phyloP scores from a whole-genome alignment of 92 coral and sea anemone genomes.

The Palythoa grandiflora region DNA sequence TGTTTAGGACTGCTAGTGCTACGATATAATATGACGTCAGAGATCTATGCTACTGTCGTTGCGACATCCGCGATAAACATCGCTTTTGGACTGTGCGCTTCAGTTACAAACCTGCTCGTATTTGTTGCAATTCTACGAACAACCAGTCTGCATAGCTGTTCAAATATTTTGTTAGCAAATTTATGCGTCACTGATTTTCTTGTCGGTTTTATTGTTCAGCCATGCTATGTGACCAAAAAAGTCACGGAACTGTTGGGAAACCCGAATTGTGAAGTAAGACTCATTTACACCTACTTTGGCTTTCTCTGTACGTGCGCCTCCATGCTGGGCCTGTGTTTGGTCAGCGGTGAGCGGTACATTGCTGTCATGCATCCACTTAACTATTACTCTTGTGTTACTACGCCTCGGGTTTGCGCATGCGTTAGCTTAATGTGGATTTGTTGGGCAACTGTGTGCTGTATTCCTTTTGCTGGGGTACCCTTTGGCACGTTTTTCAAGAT shows the following conservation, averaged over 20 bases:
- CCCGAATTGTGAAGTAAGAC: slow-evolving; percentile 50
- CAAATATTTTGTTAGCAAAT: slow-evolving; percentile 44
- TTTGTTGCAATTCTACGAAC: slow-evolving; percentile 39
- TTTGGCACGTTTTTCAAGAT: slow-evolving; percentile 29
- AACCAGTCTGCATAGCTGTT: slow-evolving; percentile 28
- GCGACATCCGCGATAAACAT: slow-evolving; percentile 41
- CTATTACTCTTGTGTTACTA: slow-evolving; percentile 43
- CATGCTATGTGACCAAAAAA: slow-evolving; percentile 47
- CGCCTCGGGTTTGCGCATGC: slow-evolving; percentile 33
- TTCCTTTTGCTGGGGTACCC: slow-evolving; percentile 49
- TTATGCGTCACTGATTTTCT: slow-evolving; percentile 56
- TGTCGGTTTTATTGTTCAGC: slow-evolving; percentile 51
- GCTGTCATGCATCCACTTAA: slow-evolving; percentile 59
- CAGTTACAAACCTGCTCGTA: slow-evolving; percentile 46
- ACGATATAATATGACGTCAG: slow-evolving; percentile 30
- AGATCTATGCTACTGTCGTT: slow-evolving; percentile 39
- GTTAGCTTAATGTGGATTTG: slow-evolving; percentile 24
- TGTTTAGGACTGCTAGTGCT: slow-evolving; percentile 26
- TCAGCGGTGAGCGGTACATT: slow-evolving; percentile 61
- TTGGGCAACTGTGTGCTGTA: slow-evolving; percentile 43
- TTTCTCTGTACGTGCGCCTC: slow-evolving; percentile 52
- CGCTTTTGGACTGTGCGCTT: slow-evolving; percentile 31
- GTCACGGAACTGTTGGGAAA: slow-evolving; percentile 50
- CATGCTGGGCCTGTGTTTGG: slow-evolving; percentile 52
- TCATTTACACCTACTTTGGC: slow-evolving; percentile 50